phyloP scores from a whole-genome alignment of 2,888 invertebrate genomes.

The Dione vanillae region DNA sequence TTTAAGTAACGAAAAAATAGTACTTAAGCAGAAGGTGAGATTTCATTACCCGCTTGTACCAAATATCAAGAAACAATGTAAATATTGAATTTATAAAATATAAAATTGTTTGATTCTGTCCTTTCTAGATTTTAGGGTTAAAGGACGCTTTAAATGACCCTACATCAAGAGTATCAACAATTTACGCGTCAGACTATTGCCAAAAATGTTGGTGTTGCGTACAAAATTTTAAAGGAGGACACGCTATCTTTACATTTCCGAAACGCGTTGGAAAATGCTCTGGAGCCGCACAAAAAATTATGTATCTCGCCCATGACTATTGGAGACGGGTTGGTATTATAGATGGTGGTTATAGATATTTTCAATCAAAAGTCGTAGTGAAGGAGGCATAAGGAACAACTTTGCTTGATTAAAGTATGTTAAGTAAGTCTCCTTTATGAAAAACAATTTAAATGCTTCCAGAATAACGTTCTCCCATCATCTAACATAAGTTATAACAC shows the following conservation, averaged over 20 bases:
- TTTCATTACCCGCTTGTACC: too few relatives aligned
- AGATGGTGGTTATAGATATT: too few relatives aligned
- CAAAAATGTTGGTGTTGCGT: slow-evolving; percentile 89
- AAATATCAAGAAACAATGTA: too few relatives aligned
- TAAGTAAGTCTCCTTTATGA: too few relatives aligned
- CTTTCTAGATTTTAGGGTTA: slow-evolving; percentile 91
- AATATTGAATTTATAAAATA: too few relatives aligned
- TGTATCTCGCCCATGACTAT: slow-evolving; percentile 94
- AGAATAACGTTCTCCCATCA: slow-evolving; percentile 88
- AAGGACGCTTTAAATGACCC: slow-evolving; percentile 88
- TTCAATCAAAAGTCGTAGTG: too few relatives aligned
- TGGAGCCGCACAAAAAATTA: slow-evolving; percentile 98
- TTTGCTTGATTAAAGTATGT: too few relatives aligned
- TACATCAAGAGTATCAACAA: slow-evolving; percentile 90
- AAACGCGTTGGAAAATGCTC: slow-evolving; percentile 95
- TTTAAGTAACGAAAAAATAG: too few relatives aligned
- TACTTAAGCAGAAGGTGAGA: too few relatives aligned
- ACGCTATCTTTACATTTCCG: slow-evolving; percentile 96
- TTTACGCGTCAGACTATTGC: slow-evolving; percentile 93
- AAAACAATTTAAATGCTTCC: slow-evolving; percentile 45
- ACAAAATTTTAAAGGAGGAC: slow-evolving; percentile 87
- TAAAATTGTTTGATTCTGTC: background rate
- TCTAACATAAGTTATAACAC: slow-evolving; percentile 93
- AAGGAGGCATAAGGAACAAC: too few relatives aligned
- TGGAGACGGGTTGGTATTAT: slow-evolving; percentile 86